Base-by-base conservation (phyloP, 2,888 invertebrate genomes). In the Melinaea menophilus region DNA sequence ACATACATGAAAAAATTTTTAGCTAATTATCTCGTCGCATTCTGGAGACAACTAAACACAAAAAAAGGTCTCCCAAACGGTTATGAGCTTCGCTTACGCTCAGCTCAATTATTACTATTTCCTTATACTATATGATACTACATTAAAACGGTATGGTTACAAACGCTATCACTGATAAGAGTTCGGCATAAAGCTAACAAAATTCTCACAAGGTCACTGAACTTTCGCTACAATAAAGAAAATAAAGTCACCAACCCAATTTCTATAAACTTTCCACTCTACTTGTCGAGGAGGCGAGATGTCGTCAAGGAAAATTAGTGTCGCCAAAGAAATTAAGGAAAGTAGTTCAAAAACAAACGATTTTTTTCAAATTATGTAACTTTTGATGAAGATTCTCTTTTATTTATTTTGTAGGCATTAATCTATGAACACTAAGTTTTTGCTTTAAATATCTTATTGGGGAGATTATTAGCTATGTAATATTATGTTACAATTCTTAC, bases 181-280 rank as follows among this genome's bases (percentile, higher is more conserved):
- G 22, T 51, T 51, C 31, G 35, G 48, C 48, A 37, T 48, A 37
- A 35, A 46, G 41, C 9, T 48, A 55, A 71, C 75, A 75, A 75
- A 60, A 65, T 66, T 62, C 59, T 66, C 31, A 35, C 35, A 55
- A 69, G 71, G 63, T 63, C 70, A 71, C 62, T 69, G 72, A 68
- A 68, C 71, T 70, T 64, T 59, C 55, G 68, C 66, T 63, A 61
- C 61, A 54, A 65, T 58, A 61, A 62, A 69, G 73, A 72, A 74
- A 80, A 82, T 72, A 76, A 78, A 80, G 79, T 75, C 73, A 67
- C 73, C 81, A 82, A 84, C 86, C 87, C 75, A 87, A 86, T 89
- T 90, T 87, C 85, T 81, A 81, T 86, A 85, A 78, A 78, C 86
- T 82, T 85, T 76, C 83, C 82, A 86, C 71, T 85, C 90, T 88